Evolutionary conservation across 2,888 invertebrate genomes (phyloP).

Genomic region (Agrochola macilenta): DNA sequence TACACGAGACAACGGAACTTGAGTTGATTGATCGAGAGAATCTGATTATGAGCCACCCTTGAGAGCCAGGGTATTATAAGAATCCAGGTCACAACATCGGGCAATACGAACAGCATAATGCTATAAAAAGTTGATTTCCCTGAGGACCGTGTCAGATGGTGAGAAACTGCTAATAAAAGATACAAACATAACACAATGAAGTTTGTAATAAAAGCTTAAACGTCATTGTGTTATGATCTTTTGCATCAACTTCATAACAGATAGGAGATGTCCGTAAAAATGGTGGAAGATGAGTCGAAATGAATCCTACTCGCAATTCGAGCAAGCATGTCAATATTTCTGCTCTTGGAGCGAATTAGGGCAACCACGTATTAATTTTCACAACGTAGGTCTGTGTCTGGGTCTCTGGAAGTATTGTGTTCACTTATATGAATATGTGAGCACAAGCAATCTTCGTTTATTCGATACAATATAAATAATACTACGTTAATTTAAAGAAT

Average conservation of each 20-base stretch:
- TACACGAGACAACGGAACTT: background rate
- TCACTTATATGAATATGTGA: background rate
- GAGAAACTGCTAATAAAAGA: slow-evolving; percentile 19
- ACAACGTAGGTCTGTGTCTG: background rate
- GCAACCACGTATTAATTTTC: background rate
- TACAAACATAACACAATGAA: slow-evolving; percentile 13
- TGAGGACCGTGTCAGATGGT: background rate
- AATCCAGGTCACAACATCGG: slow-evolving; percentile 38
- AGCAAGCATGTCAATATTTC: background rate
- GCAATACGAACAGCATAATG: slow-evolving; percentile 26
- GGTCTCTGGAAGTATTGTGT: background rate
- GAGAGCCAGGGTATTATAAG: background rate
- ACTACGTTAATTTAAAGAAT: too few relatives aligned
- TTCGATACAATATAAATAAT: too few relatives aligned
- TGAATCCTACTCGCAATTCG: background rate
- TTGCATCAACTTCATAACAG: background rate
- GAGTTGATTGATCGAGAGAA: background rate
- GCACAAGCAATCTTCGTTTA: background rate
- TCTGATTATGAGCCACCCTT: slow-evolving; percentile 1
- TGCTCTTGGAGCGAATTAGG: background rate
- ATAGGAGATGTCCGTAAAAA: background rate
- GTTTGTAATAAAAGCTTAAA: slow-evolving; percentile 23
- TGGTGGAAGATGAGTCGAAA: background rate
- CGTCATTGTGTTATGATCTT: background rate
- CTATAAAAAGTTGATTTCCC: slow-evolving; percentile 55